A percentile compares a stretch with the other conserved stretches of the same genome.
Conservation (phyloP, 2,888 invertebrate genomes). For the Drosophila meridiana region DNA sequence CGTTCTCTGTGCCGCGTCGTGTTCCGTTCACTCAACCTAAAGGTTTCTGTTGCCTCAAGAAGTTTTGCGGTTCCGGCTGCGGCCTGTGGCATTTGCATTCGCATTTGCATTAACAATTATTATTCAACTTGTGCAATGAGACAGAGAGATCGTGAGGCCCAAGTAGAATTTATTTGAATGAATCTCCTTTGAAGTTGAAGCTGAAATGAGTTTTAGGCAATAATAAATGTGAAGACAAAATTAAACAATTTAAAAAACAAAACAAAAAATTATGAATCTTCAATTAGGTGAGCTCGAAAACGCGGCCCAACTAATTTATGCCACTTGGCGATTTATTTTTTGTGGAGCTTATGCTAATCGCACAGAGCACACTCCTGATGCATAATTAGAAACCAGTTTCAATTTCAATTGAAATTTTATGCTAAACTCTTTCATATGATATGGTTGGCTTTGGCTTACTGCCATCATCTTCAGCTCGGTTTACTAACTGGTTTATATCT, state of each 20-base stretch:
- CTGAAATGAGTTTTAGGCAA: not conserved
- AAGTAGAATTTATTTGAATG: not conserved
- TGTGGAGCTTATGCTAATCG: not conserved
- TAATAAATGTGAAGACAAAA: not conserved
- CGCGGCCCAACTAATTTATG: not conserved
- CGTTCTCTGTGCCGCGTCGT: not conserved
- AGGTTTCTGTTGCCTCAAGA: conserved; percentile 17
- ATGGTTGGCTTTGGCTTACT: conserved; percentile 18
- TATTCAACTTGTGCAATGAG: conserved; percentile 13
- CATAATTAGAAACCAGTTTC: conserved; percentile 41
- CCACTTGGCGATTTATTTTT: not conserved
- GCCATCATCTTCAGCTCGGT: not conserved
- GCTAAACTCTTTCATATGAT: not conserved
- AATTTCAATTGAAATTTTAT: conserved; percentile 23
- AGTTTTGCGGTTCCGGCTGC: conserved; percentile 21
- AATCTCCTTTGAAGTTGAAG: not conserved
- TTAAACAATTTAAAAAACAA: not conserved
- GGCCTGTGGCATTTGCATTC: conserved; percentile 30
- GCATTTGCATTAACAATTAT: conserved; percentile 31
- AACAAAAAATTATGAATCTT: not conserved
- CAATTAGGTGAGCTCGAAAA: not conserved
- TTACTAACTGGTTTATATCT: conserved; percentile 12
- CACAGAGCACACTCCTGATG: not conserved
- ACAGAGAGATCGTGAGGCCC: not conserved
- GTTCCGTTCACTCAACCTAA: not conserved